Base-by-base conservation (phyloP, 1,140 invertebrate genomes). In the Mya arenaria region DNA sequence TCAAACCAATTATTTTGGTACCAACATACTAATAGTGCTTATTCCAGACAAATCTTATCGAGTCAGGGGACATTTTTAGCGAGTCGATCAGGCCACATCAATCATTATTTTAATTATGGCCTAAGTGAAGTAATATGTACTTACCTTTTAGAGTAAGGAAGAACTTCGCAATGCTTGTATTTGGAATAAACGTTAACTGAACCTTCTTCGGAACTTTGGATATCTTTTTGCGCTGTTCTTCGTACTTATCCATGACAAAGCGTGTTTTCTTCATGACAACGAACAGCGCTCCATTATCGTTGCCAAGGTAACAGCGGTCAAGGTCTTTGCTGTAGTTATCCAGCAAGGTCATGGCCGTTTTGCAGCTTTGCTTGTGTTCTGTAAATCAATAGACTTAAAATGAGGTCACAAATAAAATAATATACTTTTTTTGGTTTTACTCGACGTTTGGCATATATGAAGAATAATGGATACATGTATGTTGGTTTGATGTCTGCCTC, bases 281-380 rank as follows among this genome's bases (percentile, higher is more conserved):
- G 39, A 79, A 68, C 6, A 79, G 48, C 2, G 48, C 30, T 32
- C 69, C 25, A 30, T 79, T 63, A 25, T 79, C 75, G 10, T 62
- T 63, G 23, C 63, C 75, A 13, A 79, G 65, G 34, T 68, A 79
- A 13, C 62, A 56, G 5, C 75, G 63, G 62, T 79, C 44, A 1
- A 79, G 48, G 17, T 79, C 75, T 55, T 79, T 79, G 4, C 23
- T 68, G 75, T 68, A 79, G n/a, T 48, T 79, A 1, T 79, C 75
- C 17, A 79, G 48, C 36, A 55, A 55, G 8, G 63, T 58, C 63
- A 79, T 79, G 0, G 75, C 75, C 0, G 39, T 79, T 55, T 69
- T 79, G 30, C 75, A 79, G 8, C n/a, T 28, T 15, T 77, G 74
- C 48, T 77, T 77, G 58, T 77, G 74, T 15, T 77, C 74, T 77